Conservation (phyloP, 2,113 vertebrate species). For the Mionectes macconnelli region DNA sequence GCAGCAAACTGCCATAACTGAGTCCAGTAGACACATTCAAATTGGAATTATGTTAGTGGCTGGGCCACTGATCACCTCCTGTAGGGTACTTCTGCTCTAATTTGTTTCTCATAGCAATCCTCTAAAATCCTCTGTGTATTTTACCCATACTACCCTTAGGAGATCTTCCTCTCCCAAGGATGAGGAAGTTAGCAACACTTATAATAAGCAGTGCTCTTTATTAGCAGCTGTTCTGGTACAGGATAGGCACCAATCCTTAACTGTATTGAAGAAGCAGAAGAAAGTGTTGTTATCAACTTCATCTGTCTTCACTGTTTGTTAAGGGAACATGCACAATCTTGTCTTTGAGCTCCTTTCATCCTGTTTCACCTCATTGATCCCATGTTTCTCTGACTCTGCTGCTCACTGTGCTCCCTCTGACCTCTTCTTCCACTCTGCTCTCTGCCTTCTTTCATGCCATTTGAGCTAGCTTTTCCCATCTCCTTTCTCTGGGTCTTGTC, state of each 20-base stretch:
- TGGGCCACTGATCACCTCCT: background rate
- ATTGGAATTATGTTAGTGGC: background rate
- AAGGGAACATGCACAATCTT: background rate
- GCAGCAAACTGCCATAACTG: background rate
- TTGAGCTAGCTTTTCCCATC: background rate
- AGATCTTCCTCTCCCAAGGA: background rate
- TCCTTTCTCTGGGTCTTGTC: background rate
- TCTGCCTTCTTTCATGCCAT: conserved; percentile 2
- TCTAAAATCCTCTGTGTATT: background rate
- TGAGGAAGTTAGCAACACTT: background rate
- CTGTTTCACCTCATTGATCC: background rate
- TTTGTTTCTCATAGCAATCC: background rate
- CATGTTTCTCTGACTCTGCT: background rate
- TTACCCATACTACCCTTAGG: background rate
- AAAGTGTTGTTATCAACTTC: background rate
- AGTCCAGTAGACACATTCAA: background rate
- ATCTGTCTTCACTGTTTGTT: background rate
- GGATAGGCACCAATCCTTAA: background rate
- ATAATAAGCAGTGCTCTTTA: background rate
- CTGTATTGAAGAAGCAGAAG: background rate
- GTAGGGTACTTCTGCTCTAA: background rate
- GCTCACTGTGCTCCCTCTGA: background rate
- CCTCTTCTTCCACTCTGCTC: background rate
- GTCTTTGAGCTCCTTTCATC: conserved; percentile 11
- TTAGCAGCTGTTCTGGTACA: background rate